phyloP scores from a whole-genome alignment of 2,797 vertebrate genomes.

The Phoeniculus purpureus region DNA sequence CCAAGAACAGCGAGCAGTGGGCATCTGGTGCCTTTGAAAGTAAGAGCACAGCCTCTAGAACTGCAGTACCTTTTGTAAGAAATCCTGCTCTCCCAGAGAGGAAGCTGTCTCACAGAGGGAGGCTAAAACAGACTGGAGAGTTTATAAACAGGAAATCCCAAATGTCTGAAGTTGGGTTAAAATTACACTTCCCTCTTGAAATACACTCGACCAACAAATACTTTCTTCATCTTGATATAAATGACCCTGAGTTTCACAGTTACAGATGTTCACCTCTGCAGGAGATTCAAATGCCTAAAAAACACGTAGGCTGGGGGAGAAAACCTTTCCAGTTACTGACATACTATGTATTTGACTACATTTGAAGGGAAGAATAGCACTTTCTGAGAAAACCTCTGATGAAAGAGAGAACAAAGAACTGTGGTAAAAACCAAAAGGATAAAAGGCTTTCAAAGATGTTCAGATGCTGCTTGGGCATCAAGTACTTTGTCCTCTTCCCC shows the following conservation, averaged over 20 bases:
- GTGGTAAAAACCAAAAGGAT: not conserved
- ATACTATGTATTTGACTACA: not conserved
- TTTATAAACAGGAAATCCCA: constrained; percentile 19
- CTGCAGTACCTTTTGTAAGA: not conserved
- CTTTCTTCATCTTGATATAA: not conserved
- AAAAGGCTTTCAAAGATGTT: not conserved
- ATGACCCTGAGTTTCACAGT: not conserved
- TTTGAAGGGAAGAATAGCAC: not conserved
- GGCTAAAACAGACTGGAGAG: not conserved
- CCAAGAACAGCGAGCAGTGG: accelerated
- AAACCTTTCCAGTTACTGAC: not conserved
- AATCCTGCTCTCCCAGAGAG: not conserved
- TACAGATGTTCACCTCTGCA: not conserved
- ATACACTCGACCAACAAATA: not conserved
- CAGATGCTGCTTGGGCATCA: not conserved
- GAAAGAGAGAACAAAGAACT: not conserved
- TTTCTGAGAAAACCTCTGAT: not conserved
- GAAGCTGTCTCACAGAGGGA: not conserved
- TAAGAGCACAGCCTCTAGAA: accelerated
- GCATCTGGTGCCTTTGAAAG: not conserved
- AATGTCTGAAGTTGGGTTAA: not conserved
- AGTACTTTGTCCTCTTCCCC: not conserved
- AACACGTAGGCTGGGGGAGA: not conserved
- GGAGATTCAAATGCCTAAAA: not conserved
- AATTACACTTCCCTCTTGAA: not conserved